Evolutionary conservation across 2,113 vertebrate genomes (phyloP).

Genomic region (Poecile atricapillus): DNA sequence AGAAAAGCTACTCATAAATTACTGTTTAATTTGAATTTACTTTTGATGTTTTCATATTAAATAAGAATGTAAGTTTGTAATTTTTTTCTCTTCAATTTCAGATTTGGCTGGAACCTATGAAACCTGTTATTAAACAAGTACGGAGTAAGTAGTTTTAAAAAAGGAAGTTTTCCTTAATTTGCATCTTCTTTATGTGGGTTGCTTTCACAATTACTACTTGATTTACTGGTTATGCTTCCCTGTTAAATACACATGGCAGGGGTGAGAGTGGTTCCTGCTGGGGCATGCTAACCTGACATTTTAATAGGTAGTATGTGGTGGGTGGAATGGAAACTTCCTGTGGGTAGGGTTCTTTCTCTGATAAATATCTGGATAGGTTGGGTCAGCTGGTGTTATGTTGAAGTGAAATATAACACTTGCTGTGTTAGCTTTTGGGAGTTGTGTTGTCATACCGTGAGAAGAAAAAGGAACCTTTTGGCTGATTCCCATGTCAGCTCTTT

Average conservation of each 20-base stretch:
- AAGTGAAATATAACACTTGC: not conserved
- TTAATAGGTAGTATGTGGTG: not conserved
- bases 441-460: not conserved
- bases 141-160: slow-evolving; percentile 83
- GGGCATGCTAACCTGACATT: not conserved
- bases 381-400: not conserved
- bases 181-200: slow-evolving; percentile 25
- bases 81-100: slow-evolving; percentile 67
- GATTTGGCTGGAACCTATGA: slow-evolving; percentile 95
- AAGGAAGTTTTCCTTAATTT: slow-evolving; percentile 46
- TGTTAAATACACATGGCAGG: not conserved
- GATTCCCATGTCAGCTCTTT: not conserved
- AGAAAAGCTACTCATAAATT: not conserved
- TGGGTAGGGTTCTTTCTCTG: not conserved
- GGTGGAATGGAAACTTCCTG: slow-evolving; percentile 16
- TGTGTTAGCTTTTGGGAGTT: not conserved
- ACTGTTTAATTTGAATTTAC: not conserved
- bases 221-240: slow-evolving; percentile 20
- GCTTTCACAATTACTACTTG: slow-evolving; percentile 41
- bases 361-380: not conserved
- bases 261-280: not conserved
- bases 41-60: not conserved
- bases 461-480: not conserved
- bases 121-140: slow-evolving; percentile 88
- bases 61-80: not conserved